Conservation (phyloP, 2,113 vertebrate genomes). For the Tyto alba region DNA sequence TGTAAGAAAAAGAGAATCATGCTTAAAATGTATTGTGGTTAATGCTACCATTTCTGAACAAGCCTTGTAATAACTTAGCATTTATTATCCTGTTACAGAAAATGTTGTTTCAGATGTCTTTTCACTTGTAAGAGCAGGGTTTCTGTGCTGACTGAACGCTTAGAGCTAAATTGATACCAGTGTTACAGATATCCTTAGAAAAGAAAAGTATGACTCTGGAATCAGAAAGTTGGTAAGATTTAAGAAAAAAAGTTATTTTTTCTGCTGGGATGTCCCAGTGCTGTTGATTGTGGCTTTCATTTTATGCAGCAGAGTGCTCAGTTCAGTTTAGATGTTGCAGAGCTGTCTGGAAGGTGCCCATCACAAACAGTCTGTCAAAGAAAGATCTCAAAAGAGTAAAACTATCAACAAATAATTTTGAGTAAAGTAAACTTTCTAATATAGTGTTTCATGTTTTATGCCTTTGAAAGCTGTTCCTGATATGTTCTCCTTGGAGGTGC, state of each 20-base stretch:
- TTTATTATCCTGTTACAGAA: neutral
- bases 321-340: neutral
- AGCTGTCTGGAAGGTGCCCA: neutral
- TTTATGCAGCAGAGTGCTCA: neutral
- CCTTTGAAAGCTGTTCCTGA: neutral
- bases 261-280: neutral
- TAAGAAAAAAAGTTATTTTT: neutral
- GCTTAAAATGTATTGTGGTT: neutral
- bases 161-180: neutral
- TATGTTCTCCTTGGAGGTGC: neutral
- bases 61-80: neutral
- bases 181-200: neutral
- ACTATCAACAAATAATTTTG: neutral
- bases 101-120: neutral
- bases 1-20: neutral
- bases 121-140: neutral
- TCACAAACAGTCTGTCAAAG: neutral
- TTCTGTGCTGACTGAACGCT: neutral
- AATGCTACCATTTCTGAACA: constrained; percentile 3
- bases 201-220: neutral
- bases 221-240: neutral
- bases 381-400: neutral
- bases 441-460: neutral
- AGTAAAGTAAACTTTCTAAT: neutral
- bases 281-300: neutral